Percentiles rank a stretch among this genome's conserved stretches.
Evolutionary conservation across 1,140 invertebrate species (phyloP).

Genomic region (Diuraphis noxia): DNA sequence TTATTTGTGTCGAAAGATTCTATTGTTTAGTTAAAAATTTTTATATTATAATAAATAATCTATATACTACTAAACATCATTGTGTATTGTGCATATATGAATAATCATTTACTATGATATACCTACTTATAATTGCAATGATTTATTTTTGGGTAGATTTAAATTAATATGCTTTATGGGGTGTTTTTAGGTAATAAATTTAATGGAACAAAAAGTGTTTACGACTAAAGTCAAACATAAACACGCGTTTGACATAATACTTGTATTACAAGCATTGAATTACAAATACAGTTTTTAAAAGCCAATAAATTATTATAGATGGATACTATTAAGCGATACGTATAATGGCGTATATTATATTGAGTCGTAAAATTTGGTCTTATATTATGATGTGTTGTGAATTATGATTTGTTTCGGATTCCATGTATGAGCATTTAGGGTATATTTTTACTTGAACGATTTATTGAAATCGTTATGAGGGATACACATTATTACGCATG

Average conservation of each 20-base stretch:
- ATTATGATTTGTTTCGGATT: not conserved
- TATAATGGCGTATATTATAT: not conserved
- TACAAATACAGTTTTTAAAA: not conserved
- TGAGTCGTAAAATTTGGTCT: not conserved
- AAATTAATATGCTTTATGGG: not conserved
- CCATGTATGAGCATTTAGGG: not conserved
- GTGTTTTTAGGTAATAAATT: not conserved
- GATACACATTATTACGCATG: not conserved
- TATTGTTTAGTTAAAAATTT: too few species aligned
- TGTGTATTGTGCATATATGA: not conserved
- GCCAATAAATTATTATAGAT: not conserved
- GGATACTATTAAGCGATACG: not conserved
- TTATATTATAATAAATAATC: not conserved
- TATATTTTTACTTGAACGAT: not conserved
- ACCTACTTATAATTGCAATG: too few species aligned
- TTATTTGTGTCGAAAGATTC: not conserved
- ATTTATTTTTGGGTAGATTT: not conserved
- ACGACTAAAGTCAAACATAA: not conserved
- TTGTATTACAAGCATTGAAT: not conserved
- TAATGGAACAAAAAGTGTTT: not conserved
- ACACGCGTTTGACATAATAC: not conserved
- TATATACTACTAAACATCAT: not conserved
- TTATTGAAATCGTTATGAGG: not conserved
- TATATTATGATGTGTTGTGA: not conserved
- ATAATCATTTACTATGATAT: not conserved